Percentiles rank a stretch among this genome's conserved stretches.
Evolutionary conservation across 2,113 vertebrate genomes (phyloP).

Genomic region (Neogobius melanostomus): DNA sequence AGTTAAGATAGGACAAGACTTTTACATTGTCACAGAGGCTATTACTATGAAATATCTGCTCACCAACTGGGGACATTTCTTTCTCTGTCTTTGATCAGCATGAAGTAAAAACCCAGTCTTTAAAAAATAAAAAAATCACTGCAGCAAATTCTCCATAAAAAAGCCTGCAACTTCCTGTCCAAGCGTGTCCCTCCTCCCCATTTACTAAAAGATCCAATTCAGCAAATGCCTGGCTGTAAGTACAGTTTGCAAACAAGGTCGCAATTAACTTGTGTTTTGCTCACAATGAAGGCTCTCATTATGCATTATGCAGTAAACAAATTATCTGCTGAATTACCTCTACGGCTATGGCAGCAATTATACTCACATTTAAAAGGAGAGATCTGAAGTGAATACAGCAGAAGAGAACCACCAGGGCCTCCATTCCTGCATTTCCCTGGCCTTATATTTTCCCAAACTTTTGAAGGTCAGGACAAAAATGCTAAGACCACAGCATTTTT

Average conservation of each 20-base stretch:
- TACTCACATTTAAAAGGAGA: conserved; percentile 2
- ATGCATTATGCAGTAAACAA: conserved; percentile 1
- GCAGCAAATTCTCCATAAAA: conserved; percentile 58
- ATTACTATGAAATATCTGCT: neutral
- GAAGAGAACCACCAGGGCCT: neutral
- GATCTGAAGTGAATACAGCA: neutral
- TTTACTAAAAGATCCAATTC: conserved; percentile 8
- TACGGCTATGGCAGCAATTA: neutral
- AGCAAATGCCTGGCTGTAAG: conserved; percentile 1
- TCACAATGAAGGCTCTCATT: neutral
- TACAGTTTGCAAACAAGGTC: neutral
- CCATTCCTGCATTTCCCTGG: conserved; percentile 22
- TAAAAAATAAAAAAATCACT: conserved; percentile 18
- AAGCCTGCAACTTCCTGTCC: conserved; percentile 47
- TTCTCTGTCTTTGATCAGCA: conserved; percentile 1
- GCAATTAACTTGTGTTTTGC: neutral
- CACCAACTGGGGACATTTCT: neutral
- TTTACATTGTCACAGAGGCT: neutral
- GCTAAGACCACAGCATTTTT: conserved; percentile 68
- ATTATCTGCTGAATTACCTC: conserved; percentile 1
- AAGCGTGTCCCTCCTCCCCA: conserved; percentile 28
- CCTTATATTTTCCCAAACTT: conserved; percentile 36
- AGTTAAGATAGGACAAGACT: neutral
- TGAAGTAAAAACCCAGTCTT: neutral
- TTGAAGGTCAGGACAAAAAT: conserved; percentile 52